Evolutionary conservation across 2,797 vertebrate species (phyloP).

Genomic region (Peromyscus melanophrys): DNA sequence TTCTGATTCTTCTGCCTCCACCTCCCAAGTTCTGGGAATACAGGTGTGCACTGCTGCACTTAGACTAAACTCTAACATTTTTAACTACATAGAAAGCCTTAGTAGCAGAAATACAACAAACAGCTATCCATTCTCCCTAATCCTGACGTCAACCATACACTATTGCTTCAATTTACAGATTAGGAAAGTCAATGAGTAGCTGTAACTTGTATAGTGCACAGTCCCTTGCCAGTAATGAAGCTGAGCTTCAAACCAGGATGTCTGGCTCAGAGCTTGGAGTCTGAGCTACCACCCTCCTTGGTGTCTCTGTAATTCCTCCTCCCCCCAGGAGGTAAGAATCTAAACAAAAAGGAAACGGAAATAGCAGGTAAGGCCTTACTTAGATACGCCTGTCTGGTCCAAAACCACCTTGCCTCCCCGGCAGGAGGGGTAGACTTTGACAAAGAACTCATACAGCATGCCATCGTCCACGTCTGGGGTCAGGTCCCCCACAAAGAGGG

Average conservation of each 20-base stretch:
- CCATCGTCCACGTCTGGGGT: conserved; percentile 97
- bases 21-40: neutral
- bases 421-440: conserved; percentile 96
- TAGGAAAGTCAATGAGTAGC: neutral
- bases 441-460: conserved; percentile 98
- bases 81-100: neutral
- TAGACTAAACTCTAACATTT: neutral
- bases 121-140: neutral
- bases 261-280: neutral
- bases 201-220: neutral
- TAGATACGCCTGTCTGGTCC: conserved; percentile 95
- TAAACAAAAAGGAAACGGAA: neutral
- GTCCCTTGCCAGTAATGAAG: neutral
- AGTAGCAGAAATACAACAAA: conserved; percentile 28
- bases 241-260: neutral
- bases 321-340: neutral
- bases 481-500: conserved; percentile 96
- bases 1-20: neutral
- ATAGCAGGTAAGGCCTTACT: conserved; percentile 90
- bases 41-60: no score
- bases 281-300: neutral
- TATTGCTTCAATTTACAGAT: neutral
- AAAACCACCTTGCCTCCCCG: conserved; percentile 96
- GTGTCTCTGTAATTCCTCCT: neutral
- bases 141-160: neutral